Evolutionary conservation across 2,113 vertebrate genomes (phyloP).

Genomic region (Phrynosoma platyrhinos): DNA sequence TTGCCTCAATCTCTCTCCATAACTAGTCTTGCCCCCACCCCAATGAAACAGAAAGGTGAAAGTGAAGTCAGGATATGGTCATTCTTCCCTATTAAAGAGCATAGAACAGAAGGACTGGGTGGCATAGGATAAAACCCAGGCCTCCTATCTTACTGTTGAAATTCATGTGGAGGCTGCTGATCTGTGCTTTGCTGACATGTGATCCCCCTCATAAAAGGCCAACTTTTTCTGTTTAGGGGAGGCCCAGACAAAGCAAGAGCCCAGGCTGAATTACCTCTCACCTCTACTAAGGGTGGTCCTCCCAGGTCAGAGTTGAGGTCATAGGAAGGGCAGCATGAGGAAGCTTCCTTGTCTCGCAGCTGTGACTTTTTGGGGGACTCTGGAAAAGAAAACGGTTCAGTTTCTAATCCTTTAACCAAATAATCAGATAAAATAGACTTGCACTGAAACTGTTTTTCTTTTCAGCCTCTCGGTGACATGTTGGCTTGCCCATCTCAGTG

Average conservation of each 20-base stretch:
- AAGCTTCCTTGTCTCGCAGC: slow-evolving; percentile 47
- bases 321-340: neutral
- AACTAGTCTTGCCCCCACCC: neutral
- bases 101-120: neutral
- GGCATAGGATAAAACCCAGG: slow-evolving; percentile 39
- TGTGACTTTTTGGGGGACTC: slow-evolving; percentile 28
- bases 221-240: slow-evolving; percentile 33
- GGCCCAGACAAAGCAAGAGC: neutral
- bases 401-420: slow-evolving; percentile 71
- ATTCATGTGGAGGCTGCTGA: neutral
- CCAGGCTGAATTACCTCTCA: slow-evolving; percentile 27
- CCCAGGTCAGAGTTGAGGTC: slow-evolving; percentile 63
- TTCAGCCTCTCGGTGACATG: slow-evolving; percentile 20
- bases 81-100: neutral
- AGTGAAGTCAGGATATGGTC: slow-evolving; percentile 28
- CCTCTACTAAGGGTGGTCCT: slow-evolving; percentile 59
- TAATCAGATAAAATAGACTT: slow-evolving; percentile 58
- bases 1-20: neutral
- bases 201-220: slow-evolving; percentile 50
- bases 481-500: slow-evolving; percentile 10
- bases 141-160: slow-evolving; percentile 35
- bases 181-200: slow-evolving; percentile 11
- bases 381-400: slow-evolving; percentile 62
- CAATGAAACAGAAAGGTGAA: neutral
- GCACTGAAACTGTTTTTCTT: slow-evolving; percentile 35